A percentile compares a stretch with the other conserved stretches of the same genome.
Conservation (phyloP, 2,113 vertebrate genomes). For the Neolamprologus variostigma region DNA sequence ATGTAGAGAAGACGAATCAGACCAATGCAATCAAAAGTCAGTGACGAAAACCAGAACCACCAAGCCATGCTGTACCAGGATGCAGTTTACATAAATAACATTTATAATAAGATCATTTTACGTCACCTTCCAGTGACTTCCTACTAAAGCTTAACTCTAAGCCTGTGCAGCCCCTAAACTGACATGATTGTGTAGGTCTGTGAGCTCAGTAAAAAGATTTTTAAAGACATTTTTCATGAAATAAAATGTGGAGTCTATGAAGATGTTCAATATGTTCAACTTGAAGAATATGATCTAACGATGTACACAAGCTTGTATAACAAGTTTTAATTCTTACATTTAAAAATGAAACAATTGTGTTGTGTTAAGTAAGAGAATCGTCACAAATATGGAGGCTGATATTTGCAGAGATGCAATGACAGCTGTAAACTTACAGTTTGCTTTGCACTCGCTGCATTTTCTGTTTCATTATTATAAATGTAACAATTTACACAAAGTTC, state of each 20-base stretch:
- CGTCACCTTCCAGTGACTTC: neutral
- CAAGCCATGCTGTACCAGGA: neutral
- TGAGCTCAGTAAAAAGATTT: neutral
- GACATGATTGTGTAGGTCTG: neutral
- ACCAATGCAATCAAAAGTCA: neutral
- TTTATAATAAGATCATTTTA: neutral
- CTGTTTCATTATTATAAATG: neutral
- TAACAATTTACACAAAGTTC: neutral
- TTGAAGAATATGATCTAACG: neutral
- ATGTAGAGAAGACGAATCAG: neutral
- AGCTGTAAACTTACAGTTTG: neutral
- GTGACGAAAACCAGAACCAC: neutral
- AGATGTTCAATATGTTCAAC: neutral
- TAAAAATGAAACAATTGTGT: neutral
- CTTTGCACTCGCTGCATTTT: neutral
- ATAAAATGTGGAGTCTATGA: neutral
- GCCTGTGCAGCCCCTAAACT: fast-evolving
- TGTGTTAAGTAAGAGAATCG: neutral
- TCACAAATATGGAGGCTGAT: neutral
- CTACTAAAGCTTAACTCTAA: neutral
- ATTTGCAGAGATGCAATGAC: fast-evolving
- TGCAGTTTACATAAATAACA: neutral
- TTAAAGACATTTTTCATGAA: fast-evolving
- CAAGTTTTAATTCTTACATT: fast-evolving
- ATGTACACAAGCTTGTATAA: neutral